Percentiles rank a stretch among this genome's conserved stretches.
Conservation (phyloP, 2,113 vertebrate species). For the Otus sunia region DNA sequence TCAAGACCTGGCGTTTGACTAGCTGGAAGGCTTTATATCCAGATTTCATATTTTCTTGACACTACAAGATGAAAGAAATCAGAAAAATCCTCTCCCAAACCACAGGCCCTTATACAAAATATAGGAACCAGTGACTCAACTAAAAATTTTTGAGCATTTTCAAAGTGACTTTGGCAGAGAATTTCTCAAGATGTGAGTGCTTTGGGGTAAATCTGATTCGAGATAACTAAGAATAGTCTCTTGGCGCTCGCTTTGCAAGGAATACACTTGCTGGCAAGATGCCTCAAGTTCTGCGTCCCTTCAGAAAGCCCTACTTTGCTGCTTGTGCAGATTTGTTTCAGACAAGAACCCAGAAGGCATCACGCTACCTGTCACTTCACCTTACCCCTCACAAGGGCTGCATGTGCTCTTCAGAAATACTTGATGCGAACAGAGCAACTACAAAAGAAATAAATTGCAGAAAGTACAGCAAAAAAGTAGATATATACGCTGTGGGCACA, state of each 20-base stretch:
- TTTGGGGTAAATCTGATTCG: neutral
- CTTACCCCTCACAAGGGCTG: neutral
- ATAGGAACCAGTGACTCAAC: neutral
- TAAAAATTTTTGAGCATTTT: neutral
- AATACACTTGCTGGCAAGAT: neutral
- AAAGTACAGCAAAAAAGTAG: neutral
- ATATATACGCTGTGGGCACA: neutral
- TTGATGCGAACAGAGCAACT: neutral
- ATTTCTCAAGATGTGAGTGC: neutral
- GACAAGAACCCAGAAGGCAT: neutral
- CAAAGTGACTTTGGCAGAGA: neutral
- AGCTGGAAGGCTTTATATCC: neutral
- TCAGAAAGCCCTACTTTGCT: neutral
- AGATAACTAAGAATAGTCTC: neutral
- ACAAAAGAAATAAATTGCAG: neutral
- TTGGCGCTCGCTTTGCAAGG: neutral
- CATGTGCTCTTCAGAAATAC: neutral
- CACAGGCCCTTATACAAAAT: neutral
- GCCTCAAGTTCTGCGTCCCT: neutral
- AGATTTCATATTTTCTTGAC: neutral
- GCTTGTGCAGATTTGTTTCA: neutral
- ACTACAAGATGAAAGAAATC: neutral
- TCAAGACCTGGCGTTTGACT: neutral
- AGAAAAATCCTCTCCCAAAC: neutral
- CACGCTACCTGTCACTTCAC: neutral